phyloP scores from a whole-genome alignment of 2,888 invertebrate species.

The Dendrolimus houi region DNA sequence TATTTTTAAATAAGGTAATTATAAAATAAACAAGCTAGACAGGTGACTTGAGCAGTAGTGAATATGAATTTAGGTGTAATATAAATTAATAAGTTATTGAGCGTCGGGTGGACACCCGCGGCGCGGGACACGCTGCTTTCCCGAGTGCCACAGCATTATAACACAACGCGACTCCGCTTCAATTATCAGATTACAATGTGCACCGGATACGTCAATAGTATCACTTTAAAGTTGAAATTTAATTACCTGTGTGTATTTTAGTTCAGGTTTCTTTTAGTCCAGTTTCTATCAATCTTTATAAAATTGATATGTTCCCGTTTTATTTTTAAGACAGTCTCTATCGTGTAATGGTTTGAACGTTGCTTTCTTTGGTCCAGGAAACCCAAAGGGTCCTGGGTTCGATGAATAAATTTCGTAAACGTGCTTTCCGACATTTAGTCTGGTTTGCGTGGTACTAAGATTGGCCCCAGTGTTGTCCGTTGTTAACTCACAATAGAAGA shows the following conservation, averaged over 20 bases:
- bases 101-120: constrained; percentile 46
- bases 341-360: too few species aligned
- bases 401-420: too few species aligned
- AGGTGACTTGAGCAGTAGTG: constrained; percentile 61
- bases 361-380: too few species aligned
- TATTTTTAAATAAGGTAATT: constrained; percentile 54
- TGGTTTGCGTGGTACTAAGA: too few species aligned
- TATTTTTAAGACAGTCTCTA: too few species aligned
- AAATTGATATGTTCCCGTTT: too few species aligned
- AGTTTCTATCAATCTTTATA: constrained; percentile 6
- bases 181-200: neutral
- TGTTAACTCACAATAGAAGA: too few species aligned
- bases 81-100: constrained; percentile 71
- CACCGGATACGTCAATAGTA: constrained; percentile 2
- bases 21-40: constrained; percentile 67
- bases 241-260: constrained; percentile 16
- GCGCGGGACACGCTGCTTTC: constrained; percentile 29
- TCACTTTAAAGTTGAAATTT: constrained; percentile 12
- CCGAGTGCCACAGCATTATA: constrained; percentile 29
- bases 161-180: constrained; percentile 20
- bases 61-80: constrained; percentile 59
- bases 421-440: too few species aligned
- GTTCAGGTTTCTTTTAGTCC: constrained; percentile 10
- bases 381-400: too few species aligned
- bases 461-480: too few species aligned